phyloP scores from a whole-genome alignment of 2,888 invertebrate species.

The Caenorhabditis sp. region DNA sequence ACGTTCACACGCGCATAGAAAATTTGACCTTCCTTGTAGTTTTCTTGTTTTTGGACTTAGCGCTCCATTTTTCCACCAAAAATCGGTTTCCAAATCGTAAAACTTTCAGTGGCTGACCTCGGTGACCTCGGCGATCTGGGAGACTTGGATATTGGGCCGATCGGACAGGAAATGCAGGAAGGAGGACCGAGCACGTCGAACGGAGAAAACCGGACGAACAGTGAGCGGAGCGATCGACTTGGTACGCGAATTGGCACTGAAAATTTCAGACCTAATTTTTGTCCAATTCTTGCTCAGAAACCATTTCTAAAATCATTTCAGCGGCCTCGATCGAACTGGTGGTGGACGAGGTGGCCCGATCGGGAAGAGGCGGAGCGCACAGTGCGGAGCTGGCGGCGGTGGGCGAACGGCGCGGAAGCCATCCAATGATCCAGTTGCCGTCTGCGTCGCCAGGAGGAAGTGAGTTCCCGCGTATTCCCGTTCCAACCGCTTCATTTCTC shows the following conservation, averaged over 20 bases:
- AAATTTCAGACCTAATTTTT: too few relatives aligned
- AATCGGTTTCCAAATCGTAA: too few relatives aligned
- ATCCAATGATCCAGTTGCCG: conserved; percentile 20
- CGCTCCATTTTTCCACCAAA: too few relatives aligned
- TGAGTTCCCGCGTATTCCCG: conserved; percentile 2
- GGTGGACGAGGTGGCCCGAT: conserved; percentile 49
- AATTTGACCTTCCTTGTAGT: too few relatives aligned
- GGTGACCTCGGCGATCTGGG: conserved; percentile 61
- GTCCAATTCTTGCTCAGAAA: too few relatives aligned
- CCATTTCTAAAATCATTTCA: too few relatives aligned
- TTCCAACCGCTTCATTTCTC: not conserved
- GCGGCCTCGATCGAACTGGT: conserved; percentile 44
- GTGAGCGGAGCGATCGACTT: conserved; percentile 21
- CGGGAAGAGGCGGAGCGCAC: conserved; percentile 19
- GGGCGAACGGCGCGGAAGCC: conserved; percentile 29
- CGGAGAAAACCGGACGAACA: conserved; percentile 1
- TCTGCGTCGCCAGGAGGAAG: conserved; percentile 48
- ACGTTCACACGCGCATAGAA: conserved; percentile 8
- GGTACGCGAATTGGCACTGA: too few relatives aligned
- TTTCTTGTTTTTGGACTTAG: too few relatives aligned
- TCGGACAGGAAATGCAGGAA: conserved; percentile 29
- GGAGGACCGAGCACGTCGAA: conserved; percentile 31
- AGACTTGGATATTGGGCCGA: conserved; percentile 62
- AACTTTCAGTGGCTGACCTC: conserved; percentile 54
- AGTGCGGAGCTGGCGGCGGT: conserved; percentile 27